These are phyloP conservation scores for Drosophila subobscura DNA, from an alignment of 1,140 invertebrate genomes.

Conservation along the genomic window DNA sequence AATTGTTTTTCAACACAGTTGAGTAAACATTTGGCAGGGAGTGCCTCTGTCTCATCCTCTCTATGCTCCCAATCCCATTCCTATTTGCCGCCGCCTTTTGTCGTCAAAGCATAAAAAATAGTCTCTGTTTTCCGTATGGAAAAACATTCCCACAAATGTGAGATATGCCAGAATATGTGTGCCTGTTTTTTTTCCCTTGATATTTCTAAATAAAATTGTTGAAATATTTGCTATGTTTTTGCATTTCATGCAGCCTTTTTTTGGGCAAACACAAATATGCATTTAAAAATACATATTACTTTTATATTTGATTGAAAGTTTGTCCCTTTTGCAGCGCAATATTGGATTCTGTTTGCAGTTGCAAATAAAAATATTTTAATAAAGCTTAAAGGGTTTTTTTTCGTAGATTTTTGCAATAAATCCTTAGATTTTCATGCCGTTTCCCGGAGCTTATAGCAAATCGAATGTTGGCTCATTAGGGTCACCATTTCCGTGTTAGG, in stretches of 20 bases:
- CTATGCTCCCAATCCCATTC: background rate
- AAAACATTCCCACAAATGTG: slow-evolving; percentile 37
- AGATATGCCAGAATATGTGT: slow-evolving; percentile 37
- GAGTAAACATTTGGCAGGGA: slow-evolving; percentile 70
- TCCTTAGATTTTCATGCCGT: too few species aligned
- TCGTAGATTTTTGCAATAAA: too few species aligned
- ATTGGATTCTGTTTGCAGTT: too few species aligned
- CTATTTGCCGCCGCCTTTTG: background rate
- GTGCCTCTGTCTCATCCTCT: too few species aligned
- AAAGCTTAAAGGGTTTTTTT: too few species aligned
- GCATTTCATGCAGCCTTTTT: slow-evolving; percentile 8
- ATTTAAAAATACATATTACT: background rate
- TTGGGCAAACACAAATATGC: background rate
- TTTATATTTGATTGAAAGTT: slow-evolving; percentile 1
- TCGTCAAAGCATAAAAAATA: slow-evolving; percentile 54
- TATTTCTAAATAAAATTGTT: slow-evolving; percentile 14
- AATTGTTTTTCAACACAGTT: slow-evolving; percentile 82
- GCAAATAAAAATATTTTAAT: too few species aligned
- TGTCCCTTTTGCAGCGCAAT: too few species aligned
- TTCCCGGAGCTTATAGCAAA: too few species aligned
- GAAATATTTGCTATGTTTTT: slow-evolving; percentile 33
- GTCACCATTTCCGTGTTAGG: background rate
- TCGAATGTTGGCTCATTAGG: slow-evolving; percentile 3
- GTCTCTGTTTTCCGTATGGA: slow-evolving; percentile 24
- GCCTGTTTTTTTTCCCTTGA: slow-evolving; percentile 6